phyloP scores from a whole-genome alignment of 2,797 vertebrate species.

The Sebastes diploproa region DNA sequence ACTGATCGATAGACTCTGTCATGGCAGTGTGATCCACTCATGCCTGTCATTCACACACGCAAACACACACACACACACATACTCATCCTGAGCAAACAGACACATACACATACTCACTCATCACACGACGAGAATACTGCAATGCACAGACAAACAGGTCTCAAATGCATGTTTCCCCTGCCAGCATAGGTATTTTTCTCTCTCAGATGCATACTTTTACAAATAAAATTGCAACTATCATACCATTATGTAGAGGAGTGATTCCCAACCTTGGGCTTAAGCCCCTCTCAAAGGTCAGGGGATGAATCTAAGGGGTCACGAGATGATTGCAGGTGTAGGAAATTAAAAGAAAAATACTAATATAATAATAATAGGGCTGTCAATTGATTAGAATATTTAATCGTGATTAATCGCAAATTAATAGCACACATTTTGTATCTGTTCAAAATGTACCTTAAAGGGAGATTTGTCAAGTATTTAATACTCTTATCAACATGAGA shows the following conservation, averaged over 20 bases:
- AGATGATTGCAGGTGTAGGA: no score
- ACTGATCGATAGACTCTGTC: conserved; percentile 85
- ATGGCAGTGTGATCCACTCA: conserved; percentile 80
- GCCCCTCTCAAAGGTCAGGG: neutral
- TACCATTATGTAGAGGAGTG: neutral
- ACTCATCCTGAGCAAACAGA: conserved; percentile 25
- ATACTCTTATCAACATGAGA: no score
- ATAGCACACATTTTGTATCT: no score
- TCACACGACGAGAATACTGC: neutral
- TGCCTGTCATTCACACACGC: conserved; percentile 70
- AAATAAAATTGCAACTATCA: neutral
- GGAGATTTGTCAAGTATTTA: no score
- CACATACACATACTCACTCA: conserved; percentile 10
- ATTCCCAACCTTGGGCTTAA: neutral
- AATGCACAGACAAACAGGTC: neutral
- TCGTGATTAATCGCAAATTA: no score
- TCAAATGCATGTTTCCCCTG: neutral
- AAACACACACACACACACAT: conserved; percentile 10
- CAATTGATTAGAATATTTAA: no score
- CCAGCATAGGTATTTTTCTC: neutral
- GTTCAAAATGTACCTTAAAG: no score
- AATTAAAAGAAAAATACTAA: neutral
- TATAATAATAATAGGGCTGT: no score
- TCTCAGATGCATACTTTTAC: neutral
- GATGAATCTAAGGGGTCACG: neutral